These are phyloP conservation scores for Spilarctia lutea DNA, from an alignment of 2,888 invertebrate genomes.

Conservation along the genomic window DNA sequence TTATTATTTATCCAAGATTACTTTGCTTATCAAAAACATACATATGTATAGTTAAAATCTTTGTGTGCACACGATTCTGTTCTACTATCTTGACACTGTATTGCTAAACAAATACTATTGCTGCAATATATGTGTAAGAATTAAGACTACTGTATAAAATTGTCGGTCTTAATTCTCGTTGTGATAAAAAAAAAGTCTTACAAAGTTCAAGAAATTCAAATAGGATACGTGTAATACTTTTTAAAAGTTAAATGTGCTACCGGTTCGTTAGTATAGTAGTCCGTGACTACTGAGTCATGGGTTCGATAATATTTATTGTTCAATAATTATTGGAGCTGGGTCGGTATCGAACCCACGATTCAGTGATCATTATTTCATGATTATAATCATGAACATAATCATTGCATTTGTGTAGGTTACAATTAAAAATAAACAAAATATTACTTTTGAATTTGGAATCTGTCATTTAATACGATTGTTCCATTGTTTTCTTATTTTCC, in stretches of 20 bases:
- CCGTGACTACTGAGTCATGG: not conserved
- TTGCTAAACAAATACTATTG: constrained; percentile 27
- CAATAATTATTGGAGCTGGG: too few species aligned
- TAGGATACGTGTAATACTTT: not conserved
- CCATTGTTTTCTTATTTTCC: too few species aligned
- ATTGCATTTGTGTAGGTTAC: too few species aligned
- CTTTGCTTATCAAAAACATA: constrained; percentile 1
- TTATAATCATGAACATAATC: too few species aligned
- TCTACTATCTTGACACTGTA: constrained; percentile 41
- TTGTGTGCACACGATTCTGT: constrained; percentile 35
- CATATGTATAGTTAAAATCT: not conserved
- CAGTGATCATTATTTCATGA: too few species aligned
- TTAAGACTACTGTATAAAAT: not conserved
- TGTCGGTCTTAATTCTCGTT: not conserved
- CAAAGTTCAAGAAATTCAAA: not conserved
- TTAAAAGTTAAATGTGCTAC: not conserved
- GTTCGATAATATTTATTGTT: too few species aligned
- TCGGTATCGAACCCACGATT: too few species aligned
- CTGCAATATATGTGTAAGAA: constrained; percentile 7
- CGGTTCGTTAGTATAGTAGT: not conserved
- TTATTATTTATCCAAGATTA: constrained; percentile 3
- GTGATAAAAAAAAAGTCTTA: not conserved
- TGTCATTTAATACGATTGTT: too few species aligned
- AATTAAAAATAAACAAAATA: too few species aligned
- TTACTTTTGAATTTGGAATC: too few species aligned